A percentile compares a stretch with the other conserved stretches of the same genome.
These are phyloP conservation scores for Philotrypesis tridentata DNA, from an alignment of 1,140 invertebrate genomes.

Conservation along the genomic window DNA sequence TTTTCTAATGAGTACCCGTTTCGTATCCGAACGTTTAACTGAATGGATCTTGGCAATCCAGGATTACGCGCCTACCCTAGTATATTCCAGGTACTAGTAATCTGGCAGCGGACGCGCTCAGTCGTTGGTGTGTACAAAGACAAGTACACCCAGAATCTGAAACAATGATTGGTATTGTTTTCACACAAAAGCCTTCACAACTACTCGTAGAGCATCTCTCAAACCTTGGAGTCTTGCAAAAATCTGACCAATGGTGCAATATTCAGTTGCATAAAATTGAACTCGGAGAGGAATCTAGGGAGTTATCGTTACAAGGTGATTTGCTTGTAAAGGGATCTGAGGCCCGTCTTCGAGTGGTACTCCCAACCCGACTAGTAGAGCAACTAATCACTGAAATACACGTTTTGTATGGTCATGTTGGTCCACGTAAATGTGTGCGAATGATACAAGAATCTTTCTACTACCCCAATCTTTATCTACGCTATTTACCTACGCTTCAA, in stretches of 20 bases:
- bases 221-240: neutral
- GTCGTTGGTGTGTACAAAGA: neutral
- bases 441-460: neutral
- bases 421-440: slow-evolving; percentile 17
- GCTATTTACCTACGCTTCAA: too few relatives aligned
- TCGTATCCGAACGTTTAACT: neutral
- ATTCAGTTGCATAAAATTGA: too few relatives aligned
- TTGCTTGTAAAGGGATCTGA: neutral
- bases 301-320: too few relatives aligned
- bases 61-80: neutral
- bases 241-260: too few relatives aligned
- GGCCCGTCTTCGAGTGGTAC: neutral
- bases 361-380: neutral
- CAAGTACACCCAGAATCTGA: neutral
- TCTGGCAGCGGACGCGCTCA: neutral
- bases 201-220: neutral
- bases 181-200: neutral
- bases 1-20: neutral
- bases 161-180: neutral
- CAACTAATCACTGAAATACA: neutral
- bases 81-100: neutral
- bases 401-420: too few relatives aligned
- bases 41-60: neutral
- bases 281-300: too few relatives aligned
- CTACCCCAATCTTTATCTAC: neutral